Conservation (phyloP, 2,797 vertebrate genomes). For the Toxotes lorentzi region DNA sequence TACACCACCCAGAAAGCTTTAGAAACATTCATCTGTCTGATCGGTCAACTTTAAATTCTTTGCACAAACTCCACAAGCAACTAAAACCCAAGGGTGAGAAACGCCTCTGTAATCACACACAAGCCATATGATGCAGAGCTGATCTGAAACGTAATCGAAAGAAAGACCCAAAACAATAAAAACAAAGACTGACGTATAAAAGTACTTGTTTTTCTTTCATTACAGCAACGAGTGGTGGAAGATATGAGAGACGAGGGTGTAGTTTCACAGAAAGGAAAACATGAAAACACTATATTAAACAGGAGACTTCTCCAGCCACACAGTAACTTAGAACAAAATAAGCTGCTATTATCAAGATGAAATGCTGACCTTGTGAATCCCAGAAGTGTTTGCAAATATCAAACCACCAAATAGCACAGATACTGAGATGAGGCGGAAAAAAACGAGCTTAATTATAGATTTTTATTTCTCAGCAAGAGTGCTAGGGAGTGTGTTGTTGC, state of each 20-base stretch:
- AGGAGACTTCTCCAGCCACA: constrained; percentile 40
- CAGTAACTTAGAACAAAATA: constrained; percentile 56
- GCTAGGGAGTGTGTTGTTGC: constrained; percentile 38
- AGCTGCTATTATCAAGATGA: constrained; percentile 58
- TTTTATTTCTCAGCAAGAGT: constrained; percentile 28
- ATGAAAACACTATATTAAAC: constrained; percentile 40
- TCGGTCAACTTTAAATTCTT: not conserved
- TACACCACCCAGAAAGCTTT: not conserved
- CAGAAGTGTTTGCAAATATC: constrained; percentile 55
- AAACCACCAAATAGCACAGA: constrained; percentile 51
- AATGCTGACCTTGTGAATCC: constrained; percentile 61
- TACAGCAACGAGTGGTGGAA: not conserved
- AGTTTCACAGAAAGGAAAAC: constrained; percentile 48
- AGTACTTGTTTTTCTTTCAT: constrained; percentile 18
- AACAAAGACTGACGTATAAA: constrained; percentile 11
- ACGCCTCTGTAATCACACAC: not conserved
- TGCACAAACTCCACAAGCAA: not conserved
- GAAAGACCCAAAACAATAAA: not conserved
- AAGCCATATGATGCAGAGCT: not conserved
- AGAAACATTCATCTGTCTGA: not conserved
- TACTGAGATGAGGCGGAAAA: constrained; percentile 35
- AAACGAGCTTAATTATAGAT: constrained; percentile 54
- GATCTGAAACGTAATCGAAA: not conserved
- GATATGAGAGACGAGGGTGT: constrained; percentile 29
- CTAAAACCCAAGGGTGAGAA: not conserved